Percentiles rank a stretch among this genome's conserved stretches.
phyloP scores from a whole-genome alignment of 2,113 vertebrate genomes.

The Ptychochromis oligacanthus region DNA sequence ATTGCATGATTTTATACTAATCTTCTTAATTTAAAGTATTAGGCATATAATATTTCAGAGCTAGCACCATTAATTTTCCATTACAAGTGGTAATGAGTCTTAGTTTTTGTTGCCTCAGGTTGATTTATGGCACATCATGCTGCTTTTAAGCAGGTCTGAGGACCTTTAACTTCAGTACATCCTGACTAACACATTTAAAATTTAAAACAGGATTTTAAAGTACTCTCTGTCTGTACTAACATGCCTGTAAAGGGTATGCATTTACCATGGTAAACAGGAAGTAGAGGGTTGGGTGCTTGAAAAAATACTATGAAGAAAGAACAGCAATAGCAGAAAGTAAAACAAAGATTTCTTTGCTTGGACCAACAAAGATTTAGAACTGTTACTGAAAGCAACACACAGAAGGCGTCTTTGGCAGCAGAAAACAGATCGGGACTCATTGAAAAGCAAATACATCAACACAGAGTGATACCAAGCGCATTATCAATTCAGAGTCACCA shows the following conservation, averaged over 20 bases:
- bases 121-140: not conserved
- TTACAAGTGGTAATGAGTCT: too few species aligned
- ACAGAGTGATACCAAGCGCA: not conserved
- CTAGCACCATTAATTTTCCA: not conserved
- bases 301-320: not conserved
- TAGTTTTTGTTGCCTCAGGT: not conserved
- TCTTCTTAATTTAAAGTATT: not conserved
- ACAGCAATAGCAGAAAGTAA: not conserved
- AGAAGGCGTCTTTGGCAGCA: not conserved
- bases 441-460: not conserved
- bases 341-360: not conserved
- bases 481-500: not conserved
- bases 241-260: not conserved
- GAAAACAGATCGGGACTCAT: not conserved
- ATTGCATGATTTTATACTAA: not conserved
- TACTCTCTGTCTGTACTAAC: not conserved
- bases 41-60: not conserved
- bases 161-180: constrained; percentile 18
- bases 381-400: not conserved
- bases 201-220: not conserved
- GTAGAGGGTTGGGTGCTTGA: not conserved
- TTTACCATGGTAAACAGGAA: not conserved
- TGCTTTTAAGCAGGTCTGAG: not conserved
- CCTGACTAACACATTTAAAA: not conserved
- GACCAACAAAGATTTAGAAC: not conserved